These are phyloP conservation scores for Poeciliopsis paucimaculata DNA, from an alignment of 2,797 vertebrate species.

Conservation along the genomic window DNA sequence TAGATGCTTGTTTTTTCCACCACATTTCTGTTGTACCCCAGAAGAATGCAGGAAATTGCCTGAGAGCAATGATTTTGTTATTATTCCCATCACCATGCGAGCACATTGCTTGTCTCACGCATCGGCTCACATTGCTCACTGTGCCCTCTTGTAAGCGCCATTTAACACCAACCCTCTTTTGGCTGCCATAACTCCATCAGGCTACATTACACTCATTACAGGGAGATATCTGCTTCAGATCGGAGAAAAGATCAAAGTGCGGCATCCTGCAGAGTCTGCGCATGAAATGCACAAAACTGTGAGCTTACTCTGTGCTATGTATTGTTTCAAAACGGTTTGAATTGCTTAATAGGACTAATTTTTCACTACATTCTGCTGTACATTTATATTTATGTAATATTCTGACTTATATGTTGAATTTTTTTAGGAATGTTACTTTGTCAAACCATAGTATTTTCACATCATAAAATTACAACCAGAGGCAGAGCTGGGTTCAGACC, in stretches of 20 bases:
- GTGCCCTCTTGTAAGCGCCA: slow-evolving; percentile 44
- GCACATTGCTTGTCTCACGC: slow-evolving; percentile 28
- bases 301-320: not conserved
- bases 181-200: slow-evolving; percentile 47
- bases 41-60: slow-evolving; percentile 15
- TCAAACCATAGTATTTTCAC: not conserved
- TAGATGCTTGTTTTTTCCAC: slow-evolving; percentile 28
- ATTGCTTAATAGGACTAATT: not conserved
- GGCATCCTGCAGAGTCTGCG: slow-evolving; percentile 10
- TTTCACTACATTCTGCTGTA: not conserved
- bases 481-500: not conserved
- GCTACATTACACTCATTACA: slow-evolving; percentile 61
- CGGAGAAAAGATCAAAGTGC: slow-evolving; percentile 52
- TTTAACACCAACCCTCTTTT: slow-evolving; percentile 52
- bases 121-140: slow-evolving; percentile 45
- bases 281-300: slow-evolving; percentile 8
- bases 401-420: not conserved
- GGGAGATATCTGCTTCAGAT: slow-evolving; percentile 58
- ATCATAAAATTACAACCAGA: not conserved
- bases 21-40: not conserved
- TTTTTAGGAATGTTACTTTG: not conserved
- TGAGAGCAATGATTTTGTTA: slow-evolving; percentile 33
- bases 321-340: not conserved
- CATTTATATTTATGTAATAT: not conserved
- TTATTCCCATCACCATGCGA: slow-evolving; percentile 18